Percentiles rank a stretch among this genome's conserved stretches.
phyloP scores from a whole-genome alignment of 2,888 invertebrate genomes.

The Heliconius ismenius region DNA sequence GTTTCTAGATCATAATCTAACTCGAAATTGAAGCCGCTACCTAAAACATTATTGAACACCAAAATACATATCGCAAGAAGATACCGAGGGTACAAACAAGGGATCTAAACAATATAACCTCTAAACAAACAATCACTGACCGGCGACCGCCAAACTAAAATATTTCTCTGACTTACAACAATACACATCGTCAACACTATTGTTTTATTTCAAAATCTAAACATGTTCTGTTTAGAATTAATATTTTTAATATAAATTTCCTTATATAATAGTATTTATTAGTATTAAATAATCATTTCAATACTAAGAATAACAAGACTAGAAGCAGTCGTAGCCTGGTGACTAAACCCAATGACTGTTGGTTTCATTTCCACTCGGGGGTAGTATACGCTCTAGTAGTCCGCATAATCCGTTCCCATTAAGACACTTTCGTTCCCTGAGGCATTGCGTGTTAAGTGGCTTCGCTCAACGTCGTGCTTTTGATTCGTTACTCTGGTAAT shows the following conservation, averaged over 20 bases:
- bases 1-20: neutral
- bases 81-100: neutral
- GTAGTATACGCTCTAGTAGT: no score
- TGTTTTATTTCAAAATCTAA: neutral
- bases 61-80: neutral
- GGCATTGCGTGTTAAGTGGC: no score
- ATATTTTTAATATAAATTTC: slow-evolving; percentile 8
- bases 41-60: neutral
- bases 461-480: no score
- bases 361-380: neutral
- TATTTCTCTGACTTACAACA: neutral
- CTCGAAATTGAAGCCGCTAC: neutral
- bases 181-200: neutral
- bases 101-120: slow-evolving; percentile 12
- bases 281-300: neutral
- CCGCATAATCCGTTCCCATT: no score
- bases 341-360: neutral
- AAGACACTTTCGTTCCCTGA: no score
- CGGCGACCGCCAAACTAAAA: slow-evolving; percentile 9
- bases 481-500: no score
- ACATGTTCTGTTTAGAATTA: slow-evolving; percentile 11
- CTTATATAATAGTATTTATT: neutral
- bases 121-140: slow-evolving; percentile 6
- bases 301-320: no score
- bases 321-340: neutral